A percentile compares a stretch with the other conserved stretches of the same genome.
These are phyloP conservation scores for Artemia sinica DNA, from an alignment of 2,888 invertebrate genomes.

Conservation along the genomic window DNA sequence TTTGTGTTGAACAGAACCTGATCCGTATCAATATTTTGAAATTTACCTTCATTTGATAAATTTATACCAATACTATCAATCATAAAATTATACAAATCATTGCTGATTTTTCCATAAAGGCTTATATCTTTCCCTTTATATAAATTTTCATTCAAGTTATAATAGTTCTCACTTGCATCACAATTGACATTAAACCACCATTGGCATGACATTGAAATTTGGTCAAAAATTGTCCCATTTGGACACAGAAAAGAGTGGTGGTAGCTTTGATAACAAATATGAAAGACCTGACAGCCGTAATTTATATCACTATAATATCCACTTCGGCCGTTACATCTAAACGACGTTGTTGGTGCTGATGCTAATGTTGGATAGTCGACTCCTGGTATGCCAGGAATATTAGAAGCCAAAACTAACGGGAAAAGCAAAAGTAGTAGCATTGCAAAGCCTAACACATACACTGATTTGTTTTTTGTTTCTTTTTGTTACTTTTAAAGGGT, in stretches of 20 bases:
- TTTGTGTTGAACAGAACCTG: too few species aligned
- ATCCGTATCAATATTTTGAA: too few species aligned
- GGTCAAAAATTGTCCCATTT: slow-evolving; percentile 21
- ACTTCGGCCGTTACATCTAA: slow-evolving; percentile 18
- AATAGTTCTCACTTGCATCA: slow-evolving; percentile 13
- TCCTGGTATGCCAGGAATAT: slow-evolving; percentile 20
- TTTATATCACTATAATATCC: slow-evolving; percentile 21
- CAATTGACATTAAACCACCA: slow-evolving; percentile 22
- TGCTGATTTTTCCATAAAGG: background rate
- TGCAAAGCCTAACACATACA: too few species aligned
- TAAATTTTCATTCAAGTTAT: slow-evolving; percentile 20
- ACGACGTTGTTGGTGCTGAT: slow-evolving; percentile 19
- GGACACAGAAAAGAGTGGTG: slow-evolving; percentile 22
- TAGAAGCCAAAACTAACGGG: background rate
- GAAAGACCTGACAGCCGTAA: slow-evolving; percentile 22
- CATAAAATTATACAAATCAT: background rate
- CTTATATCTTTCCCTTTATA: slow-evolving; percentile 14
- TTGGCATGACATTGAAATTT: slow-evolving; percentile 20
- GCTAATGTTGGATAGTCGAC: slow-evolving; percentile 21
- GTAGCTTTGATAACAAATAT: slow-evolving; percentile 18
- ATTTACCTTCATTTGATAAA: too few species aligned
- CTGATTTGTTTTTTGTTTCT: too few species aligned
- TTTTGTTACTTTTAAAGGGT: too few species aligned
- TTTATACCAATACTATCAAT: background rate
- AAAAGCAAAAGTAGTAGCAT: too few species aligned